Evolutionary conservation across 30 jellyfish, hydroid and myxozoan genomes (phyloP), one percentile per base, ranked within the genome.

Genomic region (Mastigias papua): DNA sequence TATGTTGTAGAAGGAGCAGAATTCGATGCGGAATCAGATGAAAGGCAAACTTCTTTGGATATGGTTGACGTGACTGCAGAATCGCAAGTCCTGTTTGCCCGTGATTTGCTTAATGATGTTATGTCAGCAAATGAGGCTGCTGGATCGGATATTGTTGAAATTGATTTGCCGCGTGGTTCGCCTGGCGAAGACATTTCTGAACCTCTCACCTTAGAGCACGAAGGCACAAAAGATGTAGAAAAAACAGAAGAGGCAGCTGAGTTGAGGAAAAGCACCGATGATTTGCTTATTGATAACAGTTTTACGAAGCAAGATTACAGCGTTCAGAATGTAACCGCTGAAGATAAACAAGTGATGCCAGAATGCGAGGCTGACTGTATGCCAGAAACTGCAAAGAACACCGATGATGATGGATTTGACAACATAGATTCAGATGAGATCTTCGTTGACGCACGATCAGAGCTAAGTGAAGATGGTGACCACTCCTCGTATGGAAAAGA

Each of bases 391-490:
- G 48, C 7, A 4, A 15, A 42, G 7, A 15, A 42, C 7, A 42
- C 13, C 54, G 54, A 85, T 49, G 94, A 85, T 22, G 94, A 85
- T 29, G 94, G 82, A 30, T 85, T 85, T 30, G 82, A 70, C 13
- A 71, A 85, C 30, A 85, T 85, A 31, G 94, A 85, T 13, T 25
- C 94, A 8, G 94, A 85, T 30, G 94, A 85, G 21, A 50, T 77
- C 58, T 85, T 85, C 29, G 85, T 54, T 26, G 94, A 85, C 73
- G 94, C 94, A 9, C 61, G 58, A 46, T 72, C 88, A 0, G 94
- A 85, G 46, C 32, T 85, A 49, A 72, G 83, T 32, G 78, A 57
- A 20, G 88, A 73, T 15, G 34, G 16, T 11, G 11, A 28, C 58
- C 62, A 20, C 10, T 61, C 80, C 42, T 46, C 67, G 29, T 31